Evolutionary conservation across 2,888 invertebrate genomes (phyloP), one percentile per base, ranked within the genome.

Genomic region (Eupelmus urozonus): DNA sequence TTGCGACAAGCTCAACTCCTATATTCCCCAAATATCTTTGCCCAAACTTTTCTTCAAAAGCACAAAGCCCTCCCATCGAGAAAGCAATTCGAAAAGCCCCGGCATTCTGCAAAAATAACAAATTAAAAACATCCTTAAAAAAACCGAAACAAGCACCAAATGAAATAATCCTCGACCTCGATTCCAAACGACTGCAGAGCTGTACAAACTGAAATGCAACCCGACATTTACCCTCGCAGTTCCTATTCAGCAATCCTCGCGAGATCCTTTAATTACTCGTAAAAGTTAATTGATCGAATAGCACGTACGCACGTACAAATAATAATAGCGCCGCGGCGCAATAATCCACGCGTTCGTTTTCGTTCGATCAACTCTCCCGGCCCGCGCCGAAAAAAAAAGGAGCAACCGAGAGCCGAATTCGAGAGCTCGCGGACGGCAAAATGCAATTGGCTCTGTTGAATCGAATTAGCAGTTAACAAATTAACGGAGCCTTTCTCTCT

Each of bases 401-500:
- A 25, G 20, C 9, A 42, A 40, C n/a, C 3, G 34, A 53, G 66
- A 51, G 40, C 1, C 20, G 27, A 18, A 60, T 53, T 51, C 66
- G 23, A 53, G 23, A 45, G 7, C 13, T 11, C 11, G 27, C 13
- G 79, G 69, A 78, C 59, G 70, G 55, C 75, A 76, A 82, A 82
- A 83, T 81, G 73, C 78, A 78, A 81, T 84, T 80, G 82, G 73
- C 70, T 53, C 59, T 71, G 76, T 79, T 80, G 78, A 71, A 78
- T 78, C 81, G 40, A 82, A 86, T 85, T 84, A 84, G 71, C 82
- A 83, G 83, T 67, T 84, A 85, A 84, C 84, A 83, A 85, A 84
- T 84, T 83, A 83, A 83, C 82, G 79, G 76, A 62, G 80, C 49
- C 49, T 9, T 34, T 16, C n/a, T n/a, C n/a, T n/a, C n/a, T n/a